Evolutionary conservation across 2,113 vertebrate genomes (phyloP).

Genomic region (Grallaria varia): DNA sequence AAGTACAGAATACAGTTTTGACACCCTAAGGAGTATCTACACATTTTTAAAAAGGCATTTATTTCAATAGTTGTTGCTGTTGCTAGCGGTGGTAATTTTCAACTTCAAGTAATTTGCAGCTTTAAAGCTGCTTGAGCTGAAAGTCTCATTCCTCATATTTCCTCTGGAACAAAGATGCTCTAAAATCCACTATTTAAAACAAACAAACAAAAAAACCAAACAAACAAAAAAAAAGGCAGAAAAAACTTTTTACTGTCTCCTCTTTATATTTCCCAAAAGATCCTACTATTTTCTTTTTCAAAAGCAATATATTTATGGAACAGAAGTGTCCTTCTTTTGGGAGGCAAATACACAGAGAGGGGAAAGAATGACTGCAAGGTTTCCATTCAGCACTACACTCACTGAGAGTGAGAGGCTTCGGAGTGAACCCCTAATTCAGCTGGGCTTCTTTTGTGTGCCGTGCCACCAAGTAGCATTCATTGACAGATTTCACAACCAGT

Average conservation of each 20-base stretch:
- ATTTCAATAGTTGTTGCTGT: neutral
- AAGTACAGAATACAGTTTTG: neutral
- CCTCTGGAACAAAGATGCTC: neutral
- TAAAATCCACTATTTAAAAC: neutral
- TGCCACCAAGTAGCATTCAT: neutral
- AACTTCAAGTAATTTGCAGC: too few species aligned
- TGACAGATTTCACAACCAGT: neutral
- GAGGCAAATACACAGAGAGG: neutral
- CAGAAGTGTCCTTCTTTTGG: neutral
- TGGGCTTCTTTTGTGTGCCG: neutral
- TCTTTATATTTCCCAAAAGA: neutral
- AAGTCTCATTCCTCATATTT: neutral
- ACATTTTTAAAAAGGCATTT: neutral
- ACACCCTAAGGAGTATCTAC: neutral
- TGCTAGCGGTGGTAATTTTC: neutral
- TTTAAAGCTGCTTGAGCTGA: neutral
- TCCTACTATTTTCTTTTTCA: neutral
- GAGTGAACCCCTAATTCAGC: neutral
- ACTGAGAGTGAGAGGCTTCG: neutral
- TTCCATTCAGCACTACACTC: neutral
- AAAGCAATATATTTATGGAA: neutral
- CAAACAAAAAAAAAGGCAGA: neutral
- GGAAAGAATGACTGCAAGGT: neutral
- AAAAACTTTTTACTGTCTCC: neutral
- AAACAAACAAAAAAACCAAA: too few species aligned